Evolutionary conservation across 2,888 invertebrate species (phyloP), one percentile per base, ranked within the genome.

Genomic region (Caenorhabditis plicata): DNA sequence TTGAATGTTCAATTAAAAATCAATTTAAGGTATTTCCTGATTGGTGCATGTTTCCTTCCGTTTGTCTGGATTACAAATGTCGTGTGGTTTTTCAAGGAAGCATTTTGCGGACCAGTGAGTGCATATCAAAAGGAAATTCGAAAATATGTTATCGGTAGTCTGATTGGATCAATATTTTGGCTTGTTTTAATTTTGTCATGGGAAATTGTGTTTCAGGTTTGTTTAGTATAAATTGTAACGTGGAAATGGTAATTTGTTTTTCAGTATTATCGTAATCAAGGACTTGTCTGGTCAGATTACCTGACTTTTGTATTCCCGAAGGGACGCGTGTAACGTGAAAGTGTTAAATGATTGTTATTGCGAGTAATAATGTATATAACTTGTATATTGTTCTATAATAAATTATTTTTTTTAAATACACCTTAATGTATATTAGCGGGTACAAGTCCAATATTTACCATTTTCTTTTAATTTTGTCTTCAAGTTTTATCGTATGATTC

Each of bases 71-170:
- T 66, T 17, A 58, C 55, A 13, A 69, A 69, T 42, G 26, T 55
- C 15, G 43, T 58, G 29, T 69, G 69, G 64, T 69, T 69, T 41
- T 69, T 69, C 45, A 46, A 47, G 9, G 66, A 69, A 7, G 69
- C 69, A 19, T 69, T 66, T 43, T 50, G 55, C 31, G 42, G 44
- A 5, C 68, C 68, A 29, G 13, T 57, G 7, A 56, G 46, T 13
- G n/a, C 20, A 4, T 43, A 55, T 46, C 54, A 62, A n/a, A 42
- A 45, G 9, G 42, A 51, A 56, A 64, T 68, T 38, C 54, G 56
- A 32, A 62, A 50, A 61, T 68, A 62, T 17, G 51, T 60, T 8
- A 54, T 55, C 35, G 55, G 47, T 13, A 65, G 65, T 39, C 42
- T 58, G 3, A 31, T 64, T 32, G 69, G 69, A 11, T 45, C 55